Base-by-base conservation (phyloP, 2,888 invertebrate genomes). In the Carcina quercana region DNA sequence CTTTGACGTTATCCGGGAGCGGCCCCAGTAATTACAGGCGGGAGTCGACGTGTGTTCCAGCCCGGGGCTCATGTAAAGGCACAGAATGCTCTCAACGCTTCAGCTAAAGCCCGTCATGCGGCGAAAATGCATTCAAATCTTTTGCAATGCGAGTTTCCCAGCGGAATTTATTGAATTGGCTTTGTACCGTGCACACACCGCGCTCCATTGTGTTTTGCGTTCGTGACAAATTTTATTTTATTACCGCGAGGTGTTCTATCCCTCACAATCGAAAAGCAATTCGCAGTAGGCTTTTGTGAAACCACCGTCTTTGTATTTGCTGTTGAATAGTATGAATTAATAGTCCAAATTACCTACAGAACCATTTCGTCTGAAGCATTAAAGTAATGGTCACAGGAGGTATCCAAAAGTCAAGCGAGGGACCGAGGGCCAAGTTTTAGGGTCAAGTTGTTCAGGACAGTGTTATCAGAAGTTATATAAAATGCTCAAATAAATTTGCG, bases 81-180 rank as follows among this genome's bases (percentile, higher is more conserved):
- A 34, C 40, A 45, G 44, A 43, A 49, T 47, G 25, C 36, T 38
- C 13, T 13, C 21, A 33, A 40, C 37, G 14, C 32, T 37, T 30
- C 32, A 43, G 45, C 50, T 49, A 55, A 51, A 38, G 49, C 49
- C 56, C 61, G 54, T 53, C 62, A 62, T 59, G 58, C 63, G 47
- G 54, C 48, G 56, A 66, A 70, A 71, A 71, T 66, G 69, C 72
- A 73, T 75, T 76, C 68, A 74, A 68, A 68, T 65, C 64, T 68
- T 64, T 59, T 58, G 59, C 57, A 62, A 62, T 65, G 62, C 62
- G 52, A 63, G 58, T 60, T 58, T 56, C 55, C 53, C 53, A 50
- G 47, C 47, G 47, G 59, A 66, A 68, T 74, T 74, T 68, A 76
- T 76, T 75, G 72, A 66, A 72, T 75, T 70, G 71, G 61, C 66